Percentiles rank a stretch among this genome's conserved stretches.
Conservation (phyloP, 2,888 invertebrate genomes). For the Abrostola triplasia region DNA sequence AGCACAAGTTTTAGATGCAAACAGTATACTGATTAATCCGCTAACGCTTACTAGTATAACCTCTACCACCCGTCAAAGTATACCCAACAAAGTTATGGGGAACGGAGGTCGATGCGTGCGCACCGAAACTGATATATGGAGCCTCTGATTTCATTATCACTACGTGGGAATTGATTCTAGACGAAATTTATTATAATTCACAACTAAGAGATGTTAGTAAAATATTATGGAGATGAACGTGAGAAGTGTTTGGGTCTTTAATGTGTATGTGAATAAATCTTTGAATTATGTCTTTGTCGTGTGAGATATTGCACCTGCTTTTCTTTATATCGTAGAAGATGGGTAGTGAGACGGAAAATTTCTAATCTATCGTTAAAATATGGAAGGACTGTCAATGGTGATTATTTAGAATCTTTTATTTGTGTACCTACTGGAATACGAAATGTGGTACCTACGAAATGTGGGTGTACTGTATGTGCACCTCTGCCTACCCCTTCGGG, state of each 20-base stretch:
- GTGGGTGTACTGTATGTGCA: too few relatives aligned
- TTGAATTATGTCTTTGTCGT: conserved; percentile 23
- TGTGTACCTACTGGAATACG: too few relatives aligned
- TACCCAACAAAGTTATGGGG: conserved; percentile 60
- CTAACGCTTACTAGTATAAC: conserved; percentile 6
- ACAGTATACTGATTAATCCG: conserved; percentile 2
- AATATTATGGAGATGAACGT: conserved; percentile 31
- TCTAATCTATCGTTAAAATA: neutral
- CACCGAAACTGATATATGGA: conserved; percentile 62
- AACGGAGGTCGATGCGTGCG: conserved; percentile 52
- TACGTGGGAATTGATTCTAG: conserved; percentile 51
- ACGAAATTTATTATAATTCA: conserved; percentile 49
- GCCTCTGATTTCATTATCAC: conserved; percentile 62
- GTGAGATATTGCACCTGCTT: neutral
- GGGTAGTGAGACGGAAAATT: neutral
- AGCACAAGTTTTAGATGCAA: neutral
- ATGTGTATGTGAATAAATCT: conserved; percentile 35
- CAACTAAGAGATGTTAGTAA: conserved; percentile 30
- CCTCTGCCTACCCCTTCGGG: too few relatives aligned
- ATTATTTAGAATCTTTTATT: too few relatives aligned
- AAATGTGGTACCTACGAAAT: too few relatives aligned
- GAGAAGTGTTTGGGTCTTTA: conserved; percentile 35
- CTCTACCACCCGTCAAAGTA: conserved; percentile 36
- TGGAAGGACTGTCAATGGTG: too few relatives aligned
- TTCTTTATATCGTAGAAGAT: neutral